These are phyloP conservation scores for Lacerta bilineata DNA, from an alignment of 2,797 vertebrate genomes.

Conservation along the genomic window DNA sequence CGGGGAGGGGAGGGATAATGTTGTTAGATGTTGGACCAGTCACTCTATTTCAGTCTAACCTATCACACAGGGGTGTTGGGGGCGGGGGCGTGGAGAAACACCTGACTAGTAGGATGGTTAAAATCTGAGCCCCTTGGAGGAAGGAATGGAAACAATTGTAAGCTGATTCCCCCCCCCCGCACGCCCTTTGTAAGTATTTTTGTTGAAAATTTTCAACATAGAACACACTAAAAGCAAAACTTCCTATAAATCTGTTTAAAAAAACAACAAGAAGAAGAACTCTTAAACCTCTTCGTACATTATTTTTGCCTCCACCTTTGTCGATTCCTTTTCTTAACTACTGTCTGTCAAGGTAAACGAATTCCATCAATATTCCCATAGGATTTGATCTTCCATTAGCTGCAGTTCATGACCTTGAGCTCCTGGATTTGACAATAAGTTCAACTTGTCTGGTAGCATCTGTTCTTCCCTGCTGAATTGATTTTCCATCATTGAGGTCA, in stretches of 20 bases:
- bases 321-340: conserved; percentile 24
- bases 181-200: neutral
- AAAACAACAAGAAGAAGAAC: neutral
- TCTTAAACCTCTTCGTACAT: conserved; percentile 4
- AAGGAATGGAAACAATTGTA: neutral
- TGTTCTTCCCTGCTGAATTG: conserved; percentile 8
- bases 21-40: neutral
- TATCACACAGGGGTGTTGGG: neutral
- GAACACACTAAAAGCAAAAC: too few relatives aligned
- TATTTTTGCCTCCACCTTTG: conserved; percentile 1
- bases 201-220: too few relatives aligned
- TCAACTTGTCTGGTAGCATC: conserved; percentile 20
- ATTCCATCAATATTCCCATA: conserved; percentile 10
- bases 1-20: too few relatives aligned
- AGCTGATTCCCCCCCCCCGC: neutral
- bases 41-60: neutral
- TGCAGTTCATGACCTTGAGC: conserved; percentile 6
- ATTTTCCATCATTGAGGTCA: conserved; percentile 17
- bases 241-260: too few relatives aligned
- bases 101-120: neutral
- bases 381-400: conserved; percentile 43
- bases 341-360: conserved; percentile 8
- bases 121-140: neutral
- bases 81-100: too few relatives aligned
- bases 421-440: conserved; percentile 22